Base-by-base conservation (phyloP, 2,113 vertebrate genomes). In the Ardeotis arabs region DNA sequence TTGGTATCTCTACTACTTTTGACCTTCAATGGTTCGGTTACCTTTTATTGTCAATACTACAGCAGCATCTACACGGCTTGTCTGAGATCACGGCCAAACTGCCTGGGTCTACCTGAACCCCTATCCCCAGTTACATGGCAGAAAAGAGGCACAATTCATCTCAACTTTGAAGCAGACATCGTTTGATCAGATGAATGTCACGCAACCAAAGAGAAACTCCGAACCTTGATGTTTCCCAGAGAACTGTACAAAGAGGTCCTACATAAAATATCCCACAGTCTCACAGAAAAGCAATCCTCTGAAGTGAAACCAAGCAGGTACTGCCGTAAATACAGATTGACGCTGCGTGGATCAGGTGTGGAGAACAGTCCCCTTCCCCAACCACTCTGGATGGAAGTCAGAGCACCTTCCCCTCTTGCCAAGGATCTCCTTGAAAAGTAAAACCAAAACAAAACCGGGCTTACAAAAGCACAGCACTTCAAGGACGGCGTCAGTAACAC, bases 151-250 rank as follows among this genome's bases (percentile, higher is more conserved):
- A 70, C 25, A 55, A 19, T 60, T 81, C 3, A 0, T 60, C 56
- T 87, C 68, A 80, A 7, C 7, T 28, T 75, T 45, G 35, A 81
- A 90, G 56, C 23, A 70, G 22, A 17, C 55, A 24, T 31, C 0
- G 0, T 68, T 35, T 52, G 44, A 79, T 53, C 33, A 64, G 66
- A 6, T 69, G 33, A 62, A 35, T 18, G 7, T 15, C 20, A 21
- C 37, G 6, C 59, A 73, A 37, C 0, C 3, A 45, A 90, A 75
- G 5, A 86, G 55, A 69, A 78, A 75, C 12, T 59, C 37, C 20
- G 0, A 7, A 52, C 6, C 8, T 23, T 0, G 0, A 0, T 14
- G 47, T 52, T 72, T 63, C n/a, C 31, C 49, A 70, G n/a, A 53
- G 14, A 3, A 2, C 6, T 55, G 39, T 53, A 70, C 27, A 49